These are phyloP conservation scores for Anser brachyrhynchus DNA, from an alignment of 2,113 vertebrate genomes.

Conservation along the genomic window DNA sequence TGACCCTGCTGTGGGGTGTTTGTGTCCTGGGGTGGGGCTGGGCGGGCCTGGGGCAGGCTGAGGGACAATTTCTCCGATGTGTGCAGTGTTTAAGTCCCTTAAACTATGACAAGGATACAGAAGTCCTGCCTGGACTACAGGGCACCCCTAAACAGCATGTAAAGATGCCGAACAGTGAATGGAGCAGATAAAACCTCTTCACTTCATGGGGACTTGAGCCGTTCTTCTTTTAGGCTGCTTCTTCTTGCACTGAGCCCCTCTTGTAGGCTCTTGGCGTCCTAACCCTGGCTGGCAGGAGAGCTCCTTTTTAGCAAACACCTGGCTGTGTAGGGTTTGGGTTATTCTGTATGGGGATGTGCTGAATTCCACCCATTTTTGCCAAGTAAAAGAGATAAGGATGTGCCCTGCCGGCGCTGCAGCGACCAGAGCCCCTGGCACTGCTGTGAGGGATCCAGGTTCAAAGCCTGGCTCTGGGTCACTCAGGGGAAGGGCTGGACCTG, in stretches of 20 bases:
- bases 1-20: background rate
- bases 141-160: background rate
- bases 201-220: background rate
- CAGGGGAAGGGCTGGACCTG: background rate
- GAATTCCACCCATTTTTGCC: background rate
- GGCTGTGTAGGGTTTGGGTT: background rate
- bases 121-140: background rate
- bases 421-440: background rate
- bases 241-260: background rate
- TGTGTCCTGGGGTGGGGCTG: accelerated
- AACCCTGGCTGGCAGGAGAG: background rate
- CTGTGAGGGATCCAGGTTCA: background rate
- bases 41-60: accelerated
- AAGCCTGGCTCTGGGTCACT: background rate
- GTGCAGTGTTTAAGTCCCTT: background rate
- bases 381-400: background rate
- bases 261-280: background rate
- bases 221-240: background rate
- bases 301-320: background rate
- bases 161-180: background rate
- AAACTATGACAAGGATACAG: background rate
- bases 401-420: background rate
- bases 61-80: background rate
- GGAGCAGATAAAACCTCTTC: background rate
- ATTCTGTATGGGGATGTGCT: background rate